These are phyloP conservation scores for Apocheima hispidaria DNA, from an alignment of 2,888 invertebrate genomes.

Conservation along the genomic window DNA sequence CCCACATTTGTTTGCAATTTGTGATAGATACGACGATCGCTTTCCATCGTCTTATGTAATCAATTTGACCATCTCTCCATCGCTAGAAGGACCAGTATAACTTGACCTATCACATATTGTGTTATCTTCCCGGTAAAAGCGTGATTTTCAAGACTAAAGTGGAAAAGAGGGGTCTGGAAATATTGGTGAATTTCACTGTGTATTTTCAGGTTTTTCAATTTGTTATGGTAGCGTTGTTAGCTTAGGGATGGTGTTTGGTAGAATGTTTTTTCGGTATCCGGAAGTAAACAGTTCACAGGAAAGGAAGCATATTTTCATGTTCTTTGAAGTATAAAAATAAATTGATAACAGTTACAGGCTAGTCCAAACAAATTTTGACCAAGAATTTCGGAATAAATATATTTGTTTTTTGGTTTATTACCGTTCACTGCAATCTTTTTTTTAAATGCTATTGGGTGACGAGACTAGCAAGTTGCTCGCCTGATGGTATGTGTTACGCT, in stretches of 20 bases:
- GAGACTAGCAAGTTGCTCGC: too few species aligned
- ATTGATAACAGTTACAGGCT: background rate
- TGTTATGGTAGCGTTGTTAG: slow-evolving; percentile 20
- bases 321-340: background rate
- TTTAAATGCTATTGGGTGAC: too few species aligned
- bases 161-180: slow-evolving; percentile 9
- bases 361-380: background rate
- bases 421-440: too few species aligned
- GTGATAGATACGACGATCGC: slow-evolving; percentile 52
- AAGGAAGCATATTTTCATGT: background rate
- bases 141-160: background rate
- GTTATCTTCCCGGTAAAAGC: background rate
- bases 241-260: slow-evolving; percentile 15
- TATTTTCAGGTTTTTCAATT: slow-evolving; percentile 26
- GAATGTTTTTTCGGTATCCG: slow-evolving; percentile 1
- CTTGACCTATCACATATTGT: slow-evolving; percentile 28
- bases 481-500: too few species aligned
- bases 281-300: slow-evolving; percentile 4
- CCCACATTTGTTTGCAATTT: slow-evolving; percentile 52
- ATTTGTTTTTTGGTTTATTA: too few species aligned
- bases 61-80: slow-evolving; percentile 49
- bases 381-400: too few species aligned
- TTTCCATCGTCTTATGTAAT: slow-evolving; percentile 52
- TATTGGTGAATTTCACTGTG: slow-evolving; percentile 17
- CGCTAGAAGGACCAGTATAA: slow-evolving; percentile 26